Base-by-base conservation (phyloP, 2,113 vertebrate species). In the Stictonetta naevosa region DNA sequence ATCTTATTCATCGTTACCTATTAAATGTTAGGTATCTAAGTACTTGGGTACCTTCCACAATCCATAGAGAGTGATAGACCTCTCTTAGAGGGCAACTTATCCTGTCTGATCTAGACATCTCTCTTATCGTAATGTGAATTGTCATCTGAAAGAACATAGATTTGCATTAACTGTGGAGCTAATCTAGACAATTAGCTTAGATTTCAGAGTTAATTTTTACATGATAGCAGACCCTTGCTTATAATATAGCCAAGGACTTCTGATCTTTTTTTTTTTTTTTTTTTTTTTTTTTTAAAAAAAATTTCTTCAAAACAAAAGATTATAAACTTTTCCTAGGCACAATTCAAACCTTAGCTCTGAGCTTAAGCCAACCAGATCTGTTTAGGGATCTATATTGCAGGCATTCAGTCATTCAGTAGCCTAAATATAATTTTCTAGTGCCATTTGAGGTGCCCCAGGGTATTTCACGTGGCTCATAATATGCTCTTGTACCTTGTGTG, bases 361-460 rank as follows among this genome's bases (percentile, higher is more conserved):
- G 8, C 23, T 78, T 68, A 78, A 79, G 34, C 8, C 44, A 84
- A 4, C 16, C 31, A 76, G n/a, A 21, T 60, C 38, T 94, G 25
- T 80, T 89, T 50, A 69, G 25, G 12, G 52, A 69, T 26, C 25
- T 66, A 38, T 67, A 58, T 8, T 87, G 44, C 34, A 69, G 77
- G 56, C 8, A 33, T 60, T 33, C 11, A 86, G 52, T 38, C 15
- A 83, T 72, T 89, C 40, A 36, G 48, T 87, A 92, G 58, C 48
- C 86, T 79, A 58, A 59, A 73, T 0, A 1, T 19, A 20, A 26
- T 52, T 63, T 83, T 85, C 74, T 85, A 55, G 66, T 63, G 71
- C 74, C 89, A 94, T 92, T 83, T 95, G 94, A 92, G 69, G 62
- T 69, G 87, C 93, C 90, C 84, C 53, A 80, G 91, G 94, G 77